Conservation (phyloP, 2,113 vertebrate species). For the Clupea harengus region DNA sequence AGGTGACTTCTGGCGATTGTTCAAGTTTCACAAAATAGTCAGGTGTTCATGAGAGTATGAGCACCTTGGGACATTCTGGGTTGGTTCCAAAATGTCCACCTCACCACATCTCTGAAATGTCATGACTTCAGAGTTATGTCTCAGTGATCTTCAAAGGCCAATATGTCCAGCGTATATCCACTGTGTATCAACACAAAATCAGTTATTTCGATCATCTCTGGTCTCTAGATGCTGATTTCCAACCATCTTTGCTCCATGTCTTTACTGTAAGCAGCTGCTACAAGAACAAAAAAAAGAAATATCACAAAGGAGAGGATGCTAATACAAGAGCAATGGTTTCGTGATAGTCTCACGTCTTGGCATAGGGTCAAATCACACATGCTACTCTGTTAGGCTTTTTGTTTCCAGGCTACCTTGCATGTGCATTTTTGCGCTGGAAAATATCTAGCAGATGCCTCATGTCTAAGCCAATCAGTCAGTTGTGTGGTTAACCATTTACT, state of each 20-base stretch:
- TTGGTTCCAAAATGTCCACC: not conserved
- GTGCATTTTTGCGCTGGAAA: conserved; percentile 46
- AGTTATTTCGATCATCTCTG: conserved; percentile 7
- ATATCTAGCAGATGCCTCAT: conserved; percentile 51
- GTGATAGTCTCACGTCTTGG: conserved; percentile 18
- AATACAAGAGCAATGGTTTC: conserved; percentile 24
- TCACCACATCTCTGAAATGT: conserved; percentile 23
- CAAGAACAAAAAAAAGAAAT: not conserved
- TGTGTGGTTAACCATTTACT: conserved; percentile 33
- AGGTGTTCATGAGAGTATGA: conserved; percentile 29
- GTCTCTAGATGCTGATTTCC: conserved; percentile 15
- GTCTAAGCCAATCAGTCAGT: conserved; percentile 50
- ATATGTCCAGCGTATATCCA: not conserved
- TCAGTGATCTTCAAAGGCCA: not conserved
- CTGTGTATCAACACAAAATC: not conserved
- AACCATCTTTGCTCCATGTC: not conserved
- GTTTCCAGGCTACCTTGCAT: conserved; percentile 44
- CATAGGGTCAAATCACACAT: conserved; percentile 46
- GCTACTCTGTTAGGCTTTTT: conserved; percentile 34
- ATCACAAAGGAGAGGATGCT: conserved; percentile 23
- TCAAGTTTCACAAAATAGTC: conserved; percentile 26
- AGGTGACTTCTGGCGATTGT: conserved; percentile 19
- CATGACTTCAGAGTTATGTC: not conserved
- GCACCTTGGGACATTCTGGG: conserved; percentile 28
- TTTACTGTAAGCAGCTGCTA: conserved; percentile 24